phyloP scores from a whole-genome alignment of 1,140 invertebrate genomes.

The Charaxes varanes region DNA sequence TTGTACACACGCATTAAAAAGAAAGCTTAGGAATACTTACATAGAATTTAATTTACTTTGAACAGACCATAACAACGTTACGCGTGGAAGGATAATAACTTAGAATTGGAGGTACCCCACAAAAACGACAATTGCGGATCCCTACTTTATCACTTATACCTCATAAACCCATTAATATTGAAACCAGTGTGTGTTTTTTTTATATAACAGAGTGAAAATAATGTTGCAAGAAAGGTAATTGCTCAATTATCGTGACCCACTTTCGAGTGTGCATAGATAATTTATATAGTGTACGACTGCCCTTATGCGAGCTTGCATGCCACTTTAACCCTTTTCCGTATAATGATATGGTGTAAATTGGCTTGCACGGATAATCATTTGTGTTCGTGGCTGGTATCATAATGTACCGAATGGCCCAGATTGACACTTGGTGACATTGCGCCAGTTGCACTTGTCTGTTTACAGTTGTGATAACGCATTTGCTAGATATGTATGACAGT shows the following conservation, averaged over 20 bases:
- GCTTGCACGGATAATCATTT: slow-evolving; percentile 7
- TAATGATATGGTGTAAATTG: slow-evolving; percentile 13
- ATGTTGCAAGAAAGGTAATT: slow-evolving; percentile 51
- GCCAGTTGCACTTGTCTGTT: slow-evolving; percentile 37
- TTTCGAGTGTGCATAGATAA: slow-evolving; percentile 45
- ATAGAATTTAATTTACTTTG: no score
- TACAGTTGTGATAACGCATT: slow-evolving; percentile 34
- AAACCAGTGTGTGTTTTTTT: no score
- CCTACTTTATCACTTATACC: no score
- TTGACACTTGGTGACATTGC: slow-evolving; percentile 49
- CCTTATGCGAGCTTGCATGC: slow-evolving; percentile 7
- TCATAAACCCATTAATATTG: no score
- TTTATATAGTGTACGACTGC: slow-evolving; percentile 12
- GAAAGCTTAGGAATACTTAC: no score
- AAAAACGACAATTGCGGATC: no score
- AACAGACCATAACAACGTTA: no score
- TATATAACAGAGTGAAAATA: slow-evolving; percentile 20
- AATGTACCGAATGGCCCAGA: slow-evolving; percentile 42
- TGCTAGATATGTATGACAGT: slow-evolving; percentile 10
- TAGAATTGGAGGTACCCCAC: no score
- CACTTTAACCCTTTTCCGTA: slow-evolving; percentile 9
- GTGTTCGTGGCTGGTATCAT: slow-evolving; percentile 10
- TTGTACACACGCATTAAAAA: no score
- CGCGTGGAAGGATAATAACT: no score
- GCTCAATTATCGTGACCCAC: slow-evolving; percentile 50